Base-by-base conservation (phyloP, 2,113 vertebrate genomes). In the Platysteira castanea region DNA sequence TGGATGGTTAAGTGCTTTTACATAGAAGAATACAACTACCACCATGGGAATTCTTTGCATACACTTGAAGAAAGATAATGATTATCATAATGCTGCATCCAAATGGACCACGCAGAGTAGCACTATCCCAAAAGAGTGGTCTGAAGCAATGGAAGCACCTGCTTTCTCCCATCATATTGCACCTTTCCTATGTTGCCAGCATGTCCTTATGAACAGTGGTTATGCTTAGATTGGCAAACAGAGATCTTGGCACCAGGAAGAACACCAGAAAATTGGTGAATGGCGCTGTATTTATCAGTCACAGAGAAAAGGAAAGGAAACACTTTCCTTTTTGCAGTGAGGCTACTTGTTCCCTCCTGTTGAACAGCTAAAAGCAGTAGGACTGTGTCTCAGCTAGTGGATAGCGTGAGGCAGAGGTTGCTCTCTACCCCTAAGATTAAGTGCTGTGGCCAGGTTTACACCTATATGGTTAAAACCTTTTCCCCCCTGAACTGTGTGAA, bases 401-500 rank as follows among this genome's bases (percentile, higher is more conserved):
- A 15, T 24, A 64, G 13, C 21, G 5, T 6, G 10, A 31, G 11
- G 26, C 13, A 74, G 84, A 33, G 46, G 39, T 47, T 56, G 1
- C 52, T 78, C 27, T 87, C 54, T 78, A 11, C 11, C n/a, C 7
- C 7, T 60, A 65, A 63, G 31, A 35, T 52, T 46, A 26, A 80
- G 21, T 2, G 0, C 60, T 69, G 35, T 42, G 44, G 23, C 68
- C 49, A 84, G 28, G 42, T 2, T 84, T 63, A 44, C 10, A 84
- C 4, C 8, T 47, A 7, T n/a, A 24, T 6, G 6, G 4, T 56
- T 74, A 74, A 84, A 78, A 50, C 22, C 0, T 74, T 73, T 57
- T 39, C 4, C 13, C 6, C 10, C 2, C 13, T 28, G 5, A 68
- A 41, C 6, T n/a, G 11, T 0, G 1, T 46, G 20, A 68, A 73